phyloP scores from a whole-genome alignment of 2,113 vertebrate species.

The Trematomus loennbergii region DNA sequence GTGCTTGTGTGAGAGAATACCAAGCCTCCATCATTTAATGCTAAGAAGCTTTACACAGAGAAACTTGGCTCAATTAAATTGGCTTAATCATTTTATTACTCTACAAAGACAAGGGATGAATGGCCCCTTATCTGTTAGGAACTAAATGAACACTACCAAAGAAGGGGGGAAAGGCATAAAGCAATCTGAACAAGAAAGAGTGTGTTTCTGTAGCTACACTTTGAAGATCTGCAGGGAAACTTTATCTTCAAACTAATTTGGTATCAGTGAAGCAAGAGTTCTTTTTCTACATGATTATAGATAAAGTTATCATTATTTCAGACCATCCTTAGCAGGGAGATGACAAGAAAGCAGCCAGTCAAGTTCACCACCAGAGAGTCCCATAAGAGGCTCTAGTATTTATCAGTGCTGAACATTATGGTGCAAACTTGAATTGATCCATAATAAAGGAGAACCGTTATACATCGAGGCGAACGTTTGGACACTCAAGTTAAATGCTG shows the following conservation, averaged over 20 bases:
- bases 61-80: constrained; percentile 72
- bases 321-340: constrained; percentile 19
- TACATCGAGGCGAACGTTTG: not conserved
- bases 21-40: constrained; percentile 54
- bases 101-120: constrained; percentile 77
- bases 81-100: constrained; percentile 77
- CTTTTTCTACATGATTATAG: constrained; percentile 55
- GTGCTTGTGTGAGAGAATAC: constrained; percentile 23
- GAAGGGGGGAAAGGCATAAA: constrained; percentile 52
- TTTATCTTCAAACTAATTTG: constrained; percentile 70
- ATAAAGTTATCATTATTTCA: constrained; percentile 61
- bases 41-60: constrained; percentile 46
- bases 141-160: constrained; percentile 66
- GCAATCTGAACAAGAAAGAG: constrained; percentile 38
- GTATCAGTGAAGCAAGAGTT: constrained; percentile 46
- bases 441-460: not conserved
- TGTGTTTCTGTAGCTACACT: constrained; percentile 38
- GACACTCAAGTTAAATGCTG: not conserved
- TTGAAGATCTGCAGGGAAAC: constrained; percentile 62
- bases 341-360: constrained; percentile 23
- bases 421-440: not conserved
- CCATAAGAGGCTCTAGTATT: not conserved
- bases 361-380: constrained; percentile 18
- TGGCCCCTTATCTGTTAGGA: constrained; percentile 71
- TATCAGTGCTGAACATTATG: not conserved